These are phyloP conservation scores for Sympetrum striolatum DNA, from an alignment of 2,888 invertebrate genomes.

Conservation along the genomic window DNA sequence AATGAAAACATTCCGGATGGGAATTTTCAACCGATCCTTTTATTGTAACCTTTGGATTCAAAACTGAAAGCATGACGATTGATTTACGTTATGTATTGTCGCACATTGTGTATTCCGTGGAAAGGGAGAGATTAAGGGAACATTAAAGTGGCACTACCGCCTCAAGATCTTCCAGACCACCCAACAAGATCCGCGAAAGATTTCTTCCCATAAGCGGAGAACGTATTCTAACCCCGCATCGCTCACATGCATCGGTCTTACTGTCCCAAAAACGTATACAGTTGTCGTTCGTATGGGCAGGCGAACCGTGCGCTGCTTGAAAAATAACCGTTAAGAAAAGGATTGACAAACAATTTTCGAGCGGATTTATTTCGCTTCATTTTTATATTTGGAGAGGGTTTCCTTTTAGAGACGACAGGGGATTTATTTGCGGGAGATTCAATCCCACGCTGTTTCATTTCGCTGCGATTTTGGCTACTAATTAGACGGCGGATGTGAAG, in stretches of 20 bases:
- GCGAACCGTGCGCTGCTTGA: not conserved
- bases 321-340: not conserved
- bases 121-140: not conserved
- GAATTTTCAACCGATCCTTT: too few species aligned
- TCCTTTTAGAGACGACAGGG: not conserved
- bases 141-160: not conserved
- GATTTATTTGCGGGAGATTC: not conserved
- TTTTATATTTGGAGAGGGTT: not conserved
- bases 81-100: too few species aligned
- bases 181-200: not conserved
- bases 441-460: not conserved
- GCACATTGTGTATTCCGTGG: not conserved
- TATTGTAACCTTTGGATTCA: too few species aligned
- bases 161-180: not conserved
- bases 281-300: not conserved
- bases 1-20: too few species aligned
- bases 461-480: not conserved
- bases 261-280: slow-evolving; percentile 12
- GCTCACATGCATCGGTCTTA: not conserved
- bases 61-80: too few species aligned
- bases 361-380: not conserved
- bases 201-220: slow-evolving; percentile 16
- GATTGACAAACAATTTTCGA: not conserved
- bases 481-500: not conserved
- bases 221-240: not conserved